phyloP scores from a whole-genome alignment of 1,140 invertebrate genomes.

The Drosophila albomicans region DNA sequence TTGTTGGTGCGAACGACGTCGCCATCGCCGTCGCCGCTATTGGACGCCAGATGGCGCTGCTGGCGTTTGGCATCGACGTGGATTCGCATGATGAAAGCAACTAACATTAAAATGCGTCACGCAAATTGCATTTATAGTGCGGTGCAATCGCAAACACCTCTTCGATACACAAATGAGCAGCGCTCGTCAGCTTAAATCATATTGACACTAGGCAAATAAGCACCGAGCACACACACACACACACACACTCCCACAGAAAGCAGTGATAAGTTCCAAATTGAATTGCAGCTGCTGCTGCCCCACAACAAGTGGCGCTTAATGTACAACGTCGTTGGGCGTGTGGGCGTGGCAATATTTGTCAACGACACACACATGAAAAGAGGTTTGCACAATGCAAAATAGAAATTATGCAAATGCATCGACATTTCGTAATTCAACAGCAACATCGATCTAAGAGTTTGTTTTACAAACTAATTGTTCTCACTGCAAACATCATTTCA shows the following conservation, averaged over 20 bases:
- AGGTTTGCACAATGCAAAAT: not conserved
- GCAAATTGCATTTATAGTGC: conserved; percentile 58
- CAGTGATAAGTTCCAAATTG: conserved; percentile 67
- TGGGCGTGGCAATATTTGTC: conserved; percentile 35
- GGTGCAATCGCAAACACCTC: conserved; percentile 10
- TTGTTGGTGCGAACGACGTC: conserved; percentile 9
- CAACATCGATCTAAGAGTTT: not conserved
- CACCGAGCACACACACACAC: too few species aligned
- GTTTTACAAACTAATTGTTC: conserved; percentile 22
- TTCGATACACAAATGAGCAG: conserved; percentile 35
- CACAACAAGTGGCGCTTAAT: conserved; percentile 41
- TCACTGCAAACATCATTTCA: conserved; percentile 23
- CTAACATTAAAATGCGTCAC: conserved; percentile 15
- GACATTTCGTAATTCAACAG: conserved; percentile 17
- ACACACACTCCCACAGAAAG: conserved; percentile 6
- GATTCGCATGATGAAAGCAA: conserved; percentile 54
- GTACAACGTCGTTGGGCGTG: conserved; percentile 1
- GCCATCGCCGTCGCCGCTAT: not conserved
- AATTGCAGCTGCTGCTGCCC: conserved; percentile 43
- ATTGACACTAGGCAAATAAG: conserved; percentile 66
- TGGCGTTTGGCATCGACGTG: conserved; percentile 19
- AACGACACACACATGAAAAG: not conserved
- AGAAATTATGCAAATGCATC: conserved; percentile 30
- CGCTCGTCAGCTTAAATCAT: conserved; percentile 68
- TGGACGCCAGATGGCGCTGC: conserved; percentile 1